Conservation (phyloP, 2,888 invertebrate species). For the Mellilla xanthometata region DNA sequence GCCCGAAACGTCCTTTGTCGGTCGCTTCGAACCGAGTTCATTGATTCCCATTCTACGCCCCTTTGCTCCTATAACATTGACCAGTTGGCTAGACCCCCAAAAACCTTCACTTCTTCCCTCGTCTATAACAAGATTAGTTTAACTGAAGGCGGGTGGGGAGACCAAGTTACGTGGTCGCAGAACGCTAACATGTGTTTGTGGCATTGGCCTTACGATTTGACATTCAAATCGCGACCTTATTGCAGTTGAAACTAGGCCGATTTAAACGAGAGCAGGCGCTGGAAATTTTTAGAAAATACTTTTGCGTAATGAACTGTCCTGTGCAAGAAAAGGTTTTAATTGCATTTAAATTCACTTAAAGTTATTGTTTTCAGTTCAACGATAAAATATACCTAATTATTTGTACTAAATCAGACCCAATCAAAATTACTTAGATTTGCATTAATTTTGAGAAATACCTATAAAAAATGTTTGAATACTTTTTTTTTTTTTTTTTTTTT, state of each 20-base stretch:
- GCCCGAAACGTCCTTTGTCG: slow-evolving; percentile 77
- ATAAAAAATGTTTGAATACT: too few species aligned
- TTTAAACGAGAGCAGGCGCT: slow-evolving; percentile 25
- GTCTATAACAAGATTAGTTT: slow-evolving; percentile 23
- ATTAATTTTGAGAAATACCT: too few species aligned
- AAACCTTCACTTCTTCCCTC: slow-evolving; percentile 24
- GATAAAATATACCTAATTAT: not conserved
- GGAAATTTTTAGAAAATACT: slow-evolving; percentile 50
- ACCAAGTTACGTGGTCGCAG: slow-evolving; percentile 47
- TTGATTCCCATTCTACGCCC: slow-evolving; percentile 77
- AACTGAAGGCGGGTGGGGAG: slow-evolving; percentile 43
- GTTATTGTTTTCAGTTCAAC: slow-evolving; percentile 12
- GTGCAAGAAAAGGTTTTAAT: slow-evolving; percentile 32
- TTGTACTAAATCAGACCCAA: too few species aligned
- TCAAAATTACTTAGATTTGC: too few species aligned
- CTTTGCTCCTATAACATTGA: slow-evolving; percentile 59
- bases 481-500: too few species aligned
- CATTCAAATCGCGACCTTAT: slow-evolving; percentile 49
- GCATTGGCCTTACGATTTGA: slow-evolving; percentile 60
- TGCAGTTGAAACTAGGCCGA: slow-evolving; percentile 26
- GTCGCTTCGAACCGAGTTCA: slow-evolving; percentile 73
- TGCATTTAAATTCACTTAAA: slow-evolving; percentile 20
- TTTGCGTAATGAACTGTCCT: slow-evolving; percentile 38
- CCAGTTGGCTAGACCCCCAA: slow-evolving; percentile 49
- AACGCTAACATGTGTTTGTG: slow-evolving; percentile 74